A percentile compares a stretch with the other conserved stretches of the same genome.
Conservation (phyloP, 2,888 invertebrate genomes). For the Drosophila formosana region DNA sequence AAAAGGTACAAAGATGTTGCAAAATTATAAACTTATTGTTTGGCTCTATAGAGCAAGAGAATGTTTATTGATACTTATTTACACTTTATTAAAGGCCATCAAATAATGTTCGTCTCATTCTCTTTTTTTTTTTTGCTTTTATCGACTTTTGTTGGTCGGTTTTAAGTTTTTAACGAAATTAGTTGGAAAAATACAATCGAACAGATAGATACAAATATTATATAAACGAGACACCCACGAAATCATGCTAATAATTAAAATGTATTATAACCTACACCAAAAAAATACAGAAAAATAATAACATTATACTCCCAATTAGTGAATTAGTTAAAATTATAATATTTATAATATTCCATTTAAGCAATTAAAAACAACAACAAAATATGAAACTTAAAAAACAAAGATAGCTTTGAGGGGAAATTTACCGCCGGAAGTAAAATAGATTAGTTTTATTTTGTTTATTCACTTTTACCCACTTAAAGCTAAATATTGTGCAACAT, state of each 20-base stretch:
- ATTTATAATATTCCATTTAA: neutral
- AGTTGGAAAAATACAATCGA: neutral
- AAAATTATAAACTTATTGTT: neutral
- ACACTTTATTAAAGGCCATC: constrained; percentile 1
- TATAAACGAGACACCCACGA: neutral
- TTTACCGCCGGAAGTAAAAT: neutral
- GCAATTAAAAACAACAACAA: neutral
- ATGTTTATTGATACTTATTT: neutral
- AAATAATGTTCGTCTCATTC: neutral
- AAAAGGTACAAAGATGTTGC: constrained; percentile 1
- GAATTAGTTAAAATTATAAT: neutral
- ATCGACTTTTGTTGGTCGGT: neutral
- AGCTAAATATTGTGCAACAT: no score
- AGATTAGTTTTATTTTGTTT: neutral
- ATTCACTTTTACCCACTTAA: neutral
- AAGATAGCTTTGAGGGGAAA: neutral
- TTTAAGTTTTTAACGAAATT: neutral
- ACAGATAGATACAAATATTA: neutral
- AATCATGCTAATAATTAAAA: neutral
- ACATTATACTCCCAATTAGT: neutral
- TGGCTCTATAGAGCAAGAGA: neutral
- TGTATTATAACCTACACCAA: neutral
- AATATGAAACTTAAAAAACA: neutral
- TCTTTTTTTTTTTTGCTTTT: neutral
- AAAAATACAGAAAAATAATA: neutral